Evolutionary conservation across 2,888 invertebrate species (phyloP).

Genomic region (Netelia inedita): DNA sequence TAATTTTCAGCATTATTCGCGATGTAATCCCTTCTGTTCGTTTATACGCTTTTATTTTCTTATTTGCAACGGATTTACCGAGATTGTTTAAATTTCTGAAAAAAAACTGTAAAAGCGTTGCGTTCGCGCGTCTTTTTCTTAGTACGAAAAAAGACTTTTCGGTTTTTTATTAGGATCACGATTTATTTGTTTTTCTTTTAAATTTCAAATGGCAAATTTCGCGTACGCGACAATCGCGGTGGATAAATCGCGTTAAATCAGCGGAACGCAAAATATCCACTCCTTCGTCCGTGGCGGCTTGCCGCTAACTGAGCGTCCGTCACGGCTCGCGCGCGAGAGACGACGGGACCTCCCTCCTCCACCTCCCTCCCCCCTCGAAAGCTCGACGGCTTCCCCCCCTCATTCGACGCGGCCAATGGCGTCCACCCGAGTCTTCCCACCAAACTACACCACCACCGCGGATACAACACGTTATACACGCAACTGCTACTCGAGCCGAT

Average conservation of each 20-base stretch:
- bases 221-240: conserved; percentile 33
- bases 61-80: neutral
- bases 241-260: conserved; percentile 14
- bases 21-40: neutral
- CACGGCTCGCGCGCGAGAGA: conserved; percentile 73
- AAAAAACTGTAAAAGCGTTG: neutral
- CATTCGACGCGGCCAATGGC: conserved; percentile 70
- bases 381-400: conserved; percentile 66
- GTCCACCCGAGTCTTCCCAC: conserved; percentile 50
- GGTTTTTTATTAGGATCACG: neutral
- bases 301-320: conserved; percentile 83
- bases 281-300: conserved; percentile 80
- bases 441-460: conserved; percentile 20
- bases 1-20: conserved; percentile 42
- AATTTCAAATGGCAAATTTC: conserved; percentile 3
- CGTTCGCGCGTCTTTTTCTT: neutral
- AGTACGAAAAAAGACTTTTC: neutral
- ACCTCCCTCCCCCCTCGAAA: conserved; percentile 63
- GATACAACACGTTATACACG: conserved; percentile 16
- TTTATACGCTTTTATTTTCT: neutral
- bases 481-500: conserved; percentile 27
- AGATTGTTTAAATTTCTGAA: neutral
- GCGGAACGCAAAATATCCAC: conserved; percentile 59
- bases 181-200: conserved; percentile 5
- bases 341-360: conserved; percentile 66